Evolutionary conservation across 2,888 invertebrate species (phyloP).

Genomic region (Drosophila neoperkinsi): DNA sequence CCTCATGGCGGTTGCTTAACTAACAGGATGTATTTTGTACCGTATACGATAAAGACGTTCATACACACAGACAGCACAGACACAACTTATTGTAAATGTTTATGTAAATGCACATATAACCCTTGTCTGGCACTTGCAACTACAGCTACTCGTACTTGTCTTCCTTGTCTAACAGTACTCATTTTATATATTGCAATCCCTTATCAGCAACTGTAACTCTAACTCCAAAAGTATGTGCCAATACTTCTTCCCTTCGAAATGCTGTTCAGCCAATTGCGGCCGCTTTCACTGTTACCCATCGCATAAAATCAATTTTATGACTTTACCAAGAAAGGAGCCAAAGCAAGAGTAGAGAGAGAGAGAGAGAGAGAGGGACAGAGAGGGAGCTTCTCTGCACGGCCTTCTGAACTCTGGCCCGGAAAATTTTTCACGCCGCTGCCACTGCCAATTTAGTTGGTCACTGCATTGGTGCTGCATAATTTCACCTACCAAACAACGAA

Average conservation of each 20-base stretch:
- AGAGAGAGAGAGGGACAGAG: constrained; percentile 5
- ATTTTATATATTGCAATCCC: not conserved
- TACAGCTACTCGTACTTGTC: not conserved
- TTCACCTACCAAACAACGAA: constrained; percentile 58
- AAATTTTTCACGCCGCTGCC: constrained; percentile 71
- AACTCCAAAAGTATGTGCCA: constrained; percentile 12
- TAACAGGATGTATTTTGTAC: not conserved
- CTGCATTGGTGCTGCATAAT: constrained; percentile 66
- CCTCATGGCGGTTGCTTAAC: not conserved
- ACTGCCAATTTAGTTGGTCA: constrained; percentile 36
- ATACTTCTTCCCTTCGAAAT: constrained; percentile 1
- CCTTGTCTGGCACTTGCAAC: not conserved
- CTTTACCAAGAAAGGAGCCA: constrained; percentile 51
- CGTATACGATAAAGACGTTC: not conserved
- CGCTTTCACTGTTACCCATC: constrained; percentile 70
- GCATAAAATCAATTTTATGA: constrained; percentile 79
- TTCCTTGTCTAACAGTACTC: not conserved
- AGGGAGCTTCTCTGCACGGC: constrained; percentile 33
- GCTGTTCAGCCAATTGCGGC: constrained; percentile 16
- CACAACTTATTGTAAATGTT: not conserved
- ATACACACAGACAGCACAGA: not conserved
- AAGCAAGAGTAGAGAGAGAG: constrained; percentile 9
- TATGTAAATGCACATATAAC: not conserved
- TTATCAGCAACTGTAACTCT: constrained; percentile 10
- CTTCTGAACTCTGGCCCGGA: constrained; percentile 76